Evolutionary conservation across 2,888 invertebrate genomes (phyloP).

Genomic region (Cataglyphis livida): DNA sequence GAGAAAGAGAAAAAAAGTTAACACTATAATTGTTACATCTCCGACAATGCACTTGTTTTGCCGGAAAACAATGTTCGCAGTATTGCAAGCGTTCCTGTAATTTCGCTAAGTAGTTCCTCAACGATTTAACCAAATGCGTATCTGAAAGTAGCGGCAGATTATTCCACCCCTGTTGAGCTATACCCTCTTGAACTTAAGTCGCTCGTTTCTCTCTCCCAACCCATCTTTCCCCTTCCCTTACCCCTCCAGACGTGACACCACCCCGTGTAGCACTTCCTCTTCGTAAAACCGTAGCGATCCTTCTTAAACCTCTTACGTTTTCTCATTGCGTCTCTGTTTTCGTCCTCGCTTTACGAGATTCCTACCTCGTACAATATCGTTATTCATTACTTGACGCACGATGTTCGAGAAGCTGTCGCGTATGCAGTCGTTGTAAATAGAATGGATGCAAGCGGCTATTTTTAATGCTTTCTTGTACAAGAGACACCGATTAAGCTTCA

Average conservation of each 20-base stretch:
- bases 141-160: constrained; percentile 68
- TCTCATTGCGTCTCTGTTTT: constrained; percentile 20
- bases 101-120: constrained; percentile 67
- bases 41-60: constrained; percentile 12
- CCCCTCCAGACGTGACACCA: constrained; percentile 58
- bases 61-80: constrained; percentile 21
- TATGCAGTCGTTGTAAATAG: constrained; percentile 50
- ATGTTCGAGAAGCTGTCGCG: constrained; percentile 26
- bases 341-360: neutral
- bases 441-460: constrained; percentile 39
- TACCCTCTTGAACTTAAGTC: constrained; percentile 72
- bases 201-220: constrained; percentile 63
- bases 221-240: constrained; percentile 12
- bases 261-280: constrained; percentile 32
- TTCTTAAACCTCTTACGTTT: constrained; percentile 62
- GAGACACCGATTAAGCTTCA: constrained; percentile 51
- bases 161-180: constrained; percentile 60
- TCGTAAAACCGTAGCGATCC: constrained; percentile 64
- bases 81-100: constrained; percentile 39
- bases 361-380: constrained; percentile 47
- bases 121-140: constrained; percentile 71
- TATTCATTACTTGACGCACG: constrained; percentile 60
- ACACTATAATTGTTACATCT: neutral
- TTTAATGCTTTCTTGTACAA: constrained; percentile 41
- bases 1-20: neutral